These are phyloP conservation scores for Alligator mississippiensis DNA, from an alignment of 2,113 vertebrate genomes.

Conservation along the genomic window DNA sequence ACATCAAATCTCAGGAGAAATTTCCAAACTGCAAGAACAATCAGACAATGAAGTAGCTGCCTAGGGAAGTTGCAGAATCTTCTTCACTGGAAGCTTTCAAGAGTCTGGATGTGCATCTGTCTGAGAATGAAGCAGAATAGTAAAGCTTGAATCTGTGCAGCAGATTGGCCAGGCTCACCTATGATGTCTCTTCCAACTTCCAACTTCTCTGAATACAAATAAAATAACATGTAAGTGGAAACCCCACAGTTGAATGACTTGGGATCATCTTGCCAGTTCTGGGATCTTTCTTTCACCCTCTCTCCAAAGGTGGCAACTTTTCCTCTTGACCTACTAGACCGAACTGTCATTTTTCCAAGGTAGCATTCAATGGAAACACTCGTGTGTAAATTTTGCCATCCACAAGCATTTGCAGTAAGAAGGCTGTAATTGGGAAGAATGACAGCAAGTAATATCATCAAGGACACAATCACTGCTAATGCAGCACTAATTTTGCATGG, in stretches of 20 bases:
- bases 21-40: too few species aligned
- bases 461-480: not conserved
- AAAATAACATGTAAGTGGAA: not conserved
- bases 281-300: not conserved
- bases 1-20: too few species aligned
- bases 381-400: not conserved
- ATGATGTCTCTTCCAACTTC: too few species aligned
- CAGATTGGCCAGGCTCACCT: too few species aligned
- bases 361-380: not conserved
- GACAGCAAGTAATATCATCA: not conserved
- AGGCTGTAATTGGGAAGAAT: not conserved
- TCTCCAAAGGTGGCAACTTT: not conserved
- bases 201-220: not conserved
- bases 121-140: too few species aligned
- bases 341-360: not conserved
- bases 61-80: too few species aligned
- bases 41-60: too few species aligned
- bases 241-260: not conserved
- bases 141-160: too few species aligned
- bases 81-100: too few species aligned
- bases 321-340: not conserved
- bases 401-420: not conserved
- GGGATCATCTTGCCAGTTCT: not conserved
- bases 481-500: not conserved
- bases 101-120: too few species aligned